Evolutionary conservation across 2,113 vertebrate genomes (phyloP), one percentile per base, ranked within the genome.

Genomic region (Hippocampus comes): DNA sequence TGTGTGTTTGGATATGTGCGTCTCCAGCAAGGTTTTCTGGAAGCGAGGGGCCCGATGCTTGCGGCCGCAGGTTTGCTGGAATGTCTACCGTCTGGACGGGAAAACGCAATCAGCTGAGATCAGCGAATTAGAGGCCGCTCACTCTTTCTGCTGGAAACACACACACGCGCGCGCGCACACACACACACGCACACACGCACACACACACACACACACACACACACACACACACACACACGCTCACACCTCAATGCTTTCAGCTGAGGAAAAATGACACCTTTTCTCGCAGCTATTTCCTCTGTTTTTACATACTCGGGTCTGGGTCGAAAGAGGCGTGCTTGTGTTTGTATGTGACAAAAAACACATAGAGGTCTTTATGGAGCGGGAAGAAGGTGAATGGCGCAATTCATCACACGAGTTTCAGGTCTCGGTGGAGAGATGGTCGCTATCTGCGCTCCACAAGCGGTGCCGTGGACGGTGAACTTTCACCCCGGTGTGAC

Each of bases 41-140:
- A 82, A 75, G 76, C 81, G 70, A 81, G 86, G 82, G 79, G 82
- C 82, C 86, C 75, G 56, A 83, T 14, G 71, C 79, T 78, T 82
- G 84, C 34, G 74, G 86, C 81, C 83, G 71, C 88, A 89, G 88
- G 86, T 89, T 34, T 83, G 81, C 25, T 89, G 85, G 82, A 91
- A 89, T 92, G 90, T 90, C 85, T 90, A 84, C 82, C 64, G 89
- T 91, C 89, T 92, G 90, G 85, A 89, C 85, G 86, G 89, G 89
- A 91, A 90, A 84, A 88, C 79, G 78, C 79, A 87, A 89, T 86
- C 90, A 85, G 84, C 87, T 89, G 87, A 89, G 89, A 87, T 82
- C 82, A 85, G 88, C 86, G 79, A 86, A 81, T 82, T 86, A 86
- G 75, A 79, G 71, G 68, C 77, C 66, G 67, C 25, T 70, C 84